Evolutionary conservation across 2,797 vertebrate species (phyloP).

Genomic region (Peromyscus melanophrys): DNA sequence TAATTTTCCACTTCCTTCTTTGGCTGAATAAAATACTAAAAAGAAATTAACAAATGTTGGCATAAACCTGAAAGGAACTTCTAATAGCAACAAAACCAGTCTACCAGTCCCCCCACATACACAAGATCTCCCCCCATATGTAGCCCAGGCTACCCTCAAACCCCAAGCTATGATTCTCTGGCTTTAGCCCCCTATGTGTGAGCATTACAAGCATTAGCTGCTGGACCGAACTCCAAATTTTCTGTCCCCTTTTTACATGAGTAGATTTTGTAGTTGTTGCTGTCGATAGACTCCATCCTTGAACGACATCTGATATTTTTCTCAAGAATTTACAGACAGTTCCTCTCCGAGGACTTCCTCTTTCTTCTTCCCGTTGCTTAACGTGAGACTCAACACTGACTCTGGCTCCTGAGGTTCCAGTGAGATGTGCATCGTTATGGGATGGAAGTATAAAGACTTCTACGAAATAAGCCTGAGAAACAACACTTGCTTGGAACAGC

Average conservation of each 20-base stretch:
- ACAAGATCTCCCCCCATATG: not conserved
- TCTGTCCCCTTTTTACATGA: not conserved
- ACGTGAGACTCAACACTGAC: not conserved
- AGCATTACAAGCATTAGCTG: not conserved
- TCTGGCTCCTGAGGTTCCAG: not conserved
- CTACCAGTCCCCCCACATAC: not conserved
- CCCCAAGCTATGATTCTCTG: not conserved
- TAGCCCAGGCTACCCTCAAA: not conserved
- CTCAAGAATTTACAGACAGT: slow-evolving; percentile 6
- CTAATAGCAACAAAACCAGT: not conserved
- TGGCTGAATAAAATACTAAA: slow-evolving; percentile 28
- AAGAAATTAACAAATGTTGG: slow-evolving; percentile 25
- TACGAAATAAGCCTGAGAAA: not conserved
- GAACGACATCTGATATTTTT: not conserved
- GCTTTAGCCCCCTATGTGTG: not conserved
- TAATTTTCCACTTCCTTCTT: slow-evolving; percentile 35
- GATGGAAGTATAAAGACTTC: not conserved
- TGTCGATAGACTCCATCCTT: not conserved
- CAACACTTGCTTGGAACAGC: not conserved
- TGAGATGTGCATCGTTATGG: not conserved
- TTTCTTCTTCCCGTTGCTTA: not conserved
- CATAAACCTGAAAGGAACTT: not conserved
- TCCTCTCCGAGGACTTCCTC: not conserved
- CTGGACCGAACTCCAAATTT: not conserved
- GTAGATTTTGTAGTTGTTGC: not conserved